Evolutionary conservation across 2,797 vertebrate genomes (phyloP), one percentile per base, ranked within the genome.

Genomic region (Crocidura indochinensis): DNA sequence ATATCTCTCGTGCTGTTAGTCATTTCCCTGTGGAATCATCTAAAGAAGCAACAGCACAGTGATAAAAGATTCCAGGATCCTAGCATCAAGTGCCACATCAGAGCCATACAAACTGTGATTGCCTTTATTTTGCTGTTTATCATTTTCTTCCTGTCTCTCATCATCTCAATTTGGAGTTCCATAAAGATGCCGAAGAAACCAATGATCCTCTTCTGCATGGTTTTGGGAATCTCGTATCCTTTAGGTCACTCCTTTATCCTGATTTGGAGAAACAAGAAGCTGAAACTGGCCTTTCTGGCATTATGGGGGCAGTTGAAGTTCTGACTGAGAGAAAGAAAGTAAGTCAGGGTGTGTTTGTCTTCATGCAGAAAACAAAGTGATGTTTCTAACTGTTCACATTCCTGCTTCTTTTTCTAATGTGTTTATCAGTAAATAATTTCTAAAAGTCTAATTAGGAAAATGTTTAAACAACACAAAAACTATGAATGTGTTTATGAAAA

Each of bases 181-280:
- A 0, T 0, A 2, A 0, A 2, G 7, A 14, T 6, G 1, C 0
- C 0, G 2, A 27, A 20, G 1, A 14, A 74, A 14, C 0, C 0
- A 2, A 2, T n/a, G 0, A 0, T 20, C 3, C 0, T 89, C 4
- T 0, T 89, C 75, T 87, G 3, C 1, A 2, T 73, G 14, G 3
- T 26, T 46, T 0, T 89, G n/a, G 73, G 8, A 8, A 49, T 11
- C 1, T 4, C 90, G 0, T 91, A 85, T 81, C 87, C 90, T 60
- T 74, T 87, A 67, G 15, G 60, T 1, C 87, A 96, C 51, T 92
- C 90, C 6, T 77, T 29, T 12, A 6, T 95, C 49, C 65, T 94
- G 49, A 94, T 96, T 51, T 95, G 85, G 94, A 72, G 49, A 65
- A 94, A 91, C 9, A 91, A 20, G 38, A 96, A 92, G n/a, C 71